These are phyloP conservation scores for Gila robusta DNA, from an alignment of 2,797 vertebrate species.

Conservation along the genomic window DNA sequence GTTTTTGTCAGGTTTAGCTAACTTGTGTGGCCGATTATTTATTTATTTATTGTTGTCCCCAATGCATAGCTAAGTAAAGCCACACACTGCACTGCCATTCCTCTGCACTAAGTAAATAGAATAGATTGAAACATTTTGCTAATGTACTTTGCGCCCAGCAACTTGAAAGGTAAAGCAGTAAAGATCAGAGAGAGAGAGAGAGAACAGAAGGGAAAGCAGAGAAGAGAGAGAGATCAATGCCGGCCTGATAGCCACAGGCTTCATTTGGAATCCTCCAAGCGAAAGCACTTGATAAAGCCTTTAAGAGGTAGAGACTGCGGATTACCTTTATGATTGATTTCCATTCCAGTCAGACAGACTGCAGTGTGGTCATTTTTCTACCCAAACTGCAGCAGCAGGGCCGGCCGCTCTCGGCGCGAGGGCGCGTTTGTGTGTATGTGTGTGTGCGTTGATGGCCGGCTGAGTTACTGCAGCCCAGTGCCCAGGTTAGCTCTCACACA, in stretches of 20 bases:
- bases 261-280: slow-evolving; percentile 74
- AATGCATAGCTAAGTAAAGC: neutral
- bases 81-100: slow-evolving; percentile 39
- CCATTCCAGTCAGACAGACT: slow-evolving; percentile 87
- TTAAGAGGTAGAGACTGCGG: slow-evolving; percentile 80
- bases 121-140: slow-evolving; percentile 63
- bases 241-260: slow-evolving; percentile 69
- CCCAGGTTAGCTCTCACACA: slow-evolving; percentile 86
- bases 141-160: slow-evolving; percentile 62
- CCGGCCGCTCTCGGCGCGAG: slow-evolving; percentile 58
- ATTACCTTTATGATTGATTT: slow-evolving; percentile 90
- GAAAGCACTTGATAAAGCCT: slow-evolving; percentile 83
- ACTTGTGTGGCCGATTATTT: neutral
- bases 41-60: neutral
- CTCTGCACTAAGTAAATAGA: slow-evolving; percentile 60
- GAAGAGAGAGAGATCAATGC: slow-evolving; percentile 67
- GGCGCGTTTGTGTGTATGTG: slow-evolving; percentile 24
- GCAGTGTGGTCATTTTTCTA: slow-evolving; percentile 88
- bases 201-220: slow-evolving; percentile 46
- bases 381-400: slow-evolving; percentile 76
- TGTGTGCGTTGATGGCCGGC: slow-evolving; percentile 68
- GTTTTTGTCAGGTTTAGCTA: neutral
- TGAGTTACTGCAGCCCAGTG: slow-evolving; percentile 84
- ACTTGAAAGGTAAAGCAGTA: slow-evolving; percentile 53
- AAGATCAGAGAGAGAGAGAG: slow-evolving; percentile 53